Conservation (phyloP, 2,113 vertebrate species). For the Raja brachyura region DNA sequence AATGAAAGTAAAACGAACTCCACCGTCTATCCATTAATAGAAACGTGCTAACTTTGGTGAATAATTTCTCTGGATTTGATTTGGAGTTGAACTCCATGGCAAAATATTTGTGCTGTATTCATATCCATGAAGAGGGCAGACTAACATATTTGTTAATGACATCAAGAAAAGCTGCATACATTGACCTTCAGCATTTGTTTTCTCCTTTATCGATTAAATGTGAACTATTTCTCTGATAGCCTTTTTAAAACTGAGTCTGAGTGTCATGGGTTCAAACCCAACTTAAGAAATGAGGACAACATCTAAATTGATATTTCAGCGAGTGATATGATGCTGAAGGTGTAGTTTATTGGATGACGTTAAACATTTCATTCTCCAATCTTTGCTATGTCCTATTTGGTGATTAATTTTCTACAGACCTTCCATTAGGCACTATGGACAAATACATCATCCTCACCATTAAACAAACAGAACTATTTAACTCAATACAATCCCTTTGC, state of each 20-base stretch:
- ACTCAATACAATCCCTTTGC: neutral
- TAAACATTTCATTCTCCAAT: no score
- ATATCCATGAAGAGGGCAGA: neutral
- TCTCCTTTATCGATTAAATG: conserved; percentile 4
- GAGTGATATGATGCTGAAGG: neutral
- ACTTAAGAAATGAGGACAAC: neutral
- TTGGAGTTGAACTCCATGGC: no score
- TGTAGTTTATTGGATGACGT: neutral
- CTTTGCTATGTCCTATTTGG: neutral
- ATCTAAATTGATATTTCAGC: neutral
- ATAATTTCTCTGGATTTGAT: neutral
- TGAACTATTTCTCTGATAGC: neutral
- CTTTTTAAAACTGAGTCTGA: conserved; percentile 5
- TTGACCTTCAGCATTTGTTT: conserved; percentile 12
- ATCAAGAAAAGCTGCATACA: neutral
- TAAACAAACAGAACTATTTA: neutral
- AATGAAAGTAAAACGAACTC: neutral
- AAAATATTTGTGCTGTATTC: neutral
- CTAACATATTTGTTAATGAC: neutral
- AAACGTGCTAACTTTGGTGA: neutral
- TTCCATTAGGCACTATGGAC: neutral
- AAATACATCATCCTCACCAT: neutral
- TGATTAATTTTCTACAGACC: neutral
- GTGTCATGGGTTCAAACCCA: neutral
- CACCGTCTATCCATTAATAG: neutral